Evolutionary conservation across 2,113 vertebrate species (phyloP).

Genomic region (Cottus gobio): DNA sequence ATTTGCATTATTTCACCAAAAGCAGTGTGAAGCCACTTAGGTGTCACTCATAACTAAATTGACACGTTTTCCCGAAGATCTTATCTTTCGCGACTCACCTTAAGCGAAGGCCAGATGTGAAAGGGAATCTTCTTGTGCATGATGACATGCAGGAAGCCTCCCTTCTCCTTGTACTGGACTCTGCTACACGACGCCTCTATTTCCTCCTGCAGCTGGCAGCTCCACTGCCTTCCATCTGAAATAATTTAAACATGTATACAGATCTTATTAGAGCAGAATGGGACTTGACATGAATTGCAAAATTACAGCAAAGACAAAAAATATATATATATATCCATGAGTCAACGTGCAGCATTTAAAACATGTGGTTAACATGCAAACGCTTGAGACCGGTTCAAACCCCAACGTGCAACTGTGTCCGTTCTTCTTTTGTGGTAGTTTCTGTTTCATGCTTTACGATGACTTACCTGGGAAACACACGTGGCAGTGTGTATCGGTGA

Average conservation of each 20-base stretch:
- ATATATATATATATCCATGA: neutral
- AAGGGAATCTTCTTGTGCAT: constrained; percentile 97
- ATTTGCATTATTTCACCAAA: neutral
- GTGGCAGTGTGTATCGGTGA: constrained; percentile 91
- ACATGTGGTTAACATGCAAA: neutral
- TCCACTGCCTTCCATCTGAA: constrained; percentile 94
- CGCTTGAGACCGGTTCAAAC: neutral
- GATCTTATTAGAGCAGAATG: neutral
- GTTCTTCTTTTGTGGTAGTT: neutral
- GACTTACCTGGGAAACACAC: constrained; percentile 90
- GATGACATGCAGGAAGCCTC: constrained; percentile 89
- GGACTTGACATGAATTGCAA: neutral
- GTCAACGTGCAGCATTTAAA: neutral
- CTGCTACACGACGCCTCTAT: constrained; percentile 95
- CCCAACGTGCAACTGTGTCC: neutral
- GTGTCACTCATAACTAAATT: neutral
- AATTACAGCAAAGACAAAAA: neutral
- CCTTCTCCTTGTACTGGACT: constrained; percentile 90
- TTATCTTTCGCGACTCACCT: constrained; percentile 76
- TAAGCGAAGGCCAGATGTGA: constrained; percentile 91
- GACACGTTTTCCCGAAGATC: neutral
- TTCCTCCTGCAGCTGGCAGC: constrained; percentile 92
- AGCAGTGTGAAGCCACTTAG: neutral
- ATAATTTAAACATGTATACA: neutral
- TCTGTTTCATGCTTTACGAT: no score